Evolutionary conservation across 1,140 invertebrate species (phyloP), one percentile per base, ranked within the genome.

Genomic region (Drosophila orena): DNA sequence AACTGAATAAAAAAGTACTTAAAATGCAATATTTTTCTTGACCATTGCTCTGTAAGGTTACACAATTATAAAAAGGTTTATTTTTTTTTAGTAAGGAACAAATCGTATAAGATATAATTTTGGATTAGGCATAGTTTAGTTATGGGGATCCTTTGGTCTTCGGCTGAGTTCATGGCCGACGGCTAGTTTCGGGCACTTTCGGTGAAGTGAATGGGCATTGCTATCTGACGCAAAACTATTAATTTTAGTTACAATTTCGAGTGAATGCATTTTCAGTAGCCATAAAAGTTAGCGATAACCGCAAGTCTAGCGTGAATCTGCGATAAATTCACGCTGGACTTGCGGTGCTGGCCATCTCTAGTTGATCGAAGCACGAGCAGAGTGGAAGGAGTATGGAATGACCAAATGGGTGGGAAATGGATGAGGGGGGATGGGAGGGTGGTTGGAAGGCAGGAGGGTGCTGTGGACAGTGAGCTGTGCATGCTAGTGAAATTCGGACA

Each of bases 121-220:
- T n/a, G 3, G 15, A 15, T 3, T 42, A 6, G 2, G 6, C 8
- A 15, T 17, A 0, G 40, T 8, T 7, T 7, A 20, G 10, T 20
- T 44, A 4, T 12, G 17, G n/a, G 47, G 30, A 38, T 66, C 37
- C 46, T 66, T 42, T 40, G 38, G 27, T 49, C 57, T 34, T 62
- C 64, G 65, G 50, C 46, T 57, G 55, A 47, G 56, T 49, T 52
- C 24, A 55, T 50, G 47, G 61, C 27, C 61, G 46, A 52, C 70
- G 44, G 54, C 56, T 84, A 84, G 90, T 91, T 91, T 91, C 79
- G 85, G 84, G 44, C 56, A 77, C 80, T 81, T 71, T 69, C 57
- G 90, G 86, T 91, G 79, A 62, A 92, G 91, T 81, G 90, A 92
- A 92, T 92, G 91, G 89, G 80, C 88, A 92, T 92, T 80, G 91